Conservation (phyloP, 2,888 invertebrate species). For the Drosophila stalkeri region DNA sequence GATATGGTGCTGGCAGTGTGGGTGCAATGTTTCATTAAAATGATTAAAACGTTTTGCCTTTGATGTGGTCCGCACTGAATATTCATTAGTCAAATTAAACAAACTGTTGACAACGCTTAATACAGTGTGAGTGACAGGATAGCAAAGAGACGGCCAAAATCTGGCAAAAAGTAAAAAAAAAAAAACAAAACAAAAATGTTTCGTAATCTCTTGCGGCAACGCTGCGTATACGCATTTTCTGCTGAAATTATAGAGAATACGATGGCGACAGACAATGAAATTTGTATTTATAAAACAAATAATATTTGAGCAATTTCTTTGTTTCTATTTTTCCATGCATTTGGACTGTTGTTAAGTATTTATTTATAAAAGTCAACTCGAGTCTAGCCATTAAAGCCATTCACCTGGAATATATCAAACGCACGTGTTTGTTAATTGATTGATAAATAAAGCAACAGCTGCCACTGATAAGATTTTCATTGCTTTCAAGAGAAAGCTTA, state of each 20-base stretch:
- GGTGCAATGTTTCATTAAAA: slow-evolving; percentile 1
- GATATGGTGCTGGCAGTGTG: background rate
- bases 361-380: slow-evolving; percentile 24
- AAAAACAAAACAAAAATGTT: background rate
- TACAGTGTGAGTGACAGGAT: slow-evolving; percentile 1
- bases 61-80: slow-evolving; percentile 40
- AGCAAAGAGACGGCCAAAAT: slow-evolving; percentile 2
- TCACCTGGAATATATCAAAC: slow-evolving; percentile 37
- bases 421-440: slow-evolving; percentile 67
- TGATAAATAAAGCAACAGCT: slow-evolving; percentile 63
- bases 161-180: slow-evolving; percentile 2
- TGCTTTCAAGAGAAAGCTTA: slow-evolving; percentile 1
- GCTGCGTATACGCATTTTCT: slow-evolving; percentile 17
- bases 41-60: slow-evolving; percentile 31
- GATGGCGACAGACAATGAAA: slow-evolving; percentile 4
- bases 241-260: slow-evolving; percentile 36
- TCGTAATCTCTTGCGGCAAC: slow-evolving; percentile 16
- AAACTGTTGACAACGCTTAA: slow-evolving; percentile 11
- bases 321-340: slow-evolving; percentile 22
- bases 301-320: slow-evolving; percentile 2
- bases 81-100: slow-evolving; percentile 57
- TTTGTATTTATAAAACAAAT: background rate
- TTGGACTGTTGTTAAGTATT: slow-evolving; percentile 25
- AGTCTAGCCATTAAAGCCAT: slow-evolving; percentile 17
- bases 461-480: background rate